Base-by-base conservation (phyloP, 2,797 vertebrate species). In the Cossypha niveicapilla region DNA sequence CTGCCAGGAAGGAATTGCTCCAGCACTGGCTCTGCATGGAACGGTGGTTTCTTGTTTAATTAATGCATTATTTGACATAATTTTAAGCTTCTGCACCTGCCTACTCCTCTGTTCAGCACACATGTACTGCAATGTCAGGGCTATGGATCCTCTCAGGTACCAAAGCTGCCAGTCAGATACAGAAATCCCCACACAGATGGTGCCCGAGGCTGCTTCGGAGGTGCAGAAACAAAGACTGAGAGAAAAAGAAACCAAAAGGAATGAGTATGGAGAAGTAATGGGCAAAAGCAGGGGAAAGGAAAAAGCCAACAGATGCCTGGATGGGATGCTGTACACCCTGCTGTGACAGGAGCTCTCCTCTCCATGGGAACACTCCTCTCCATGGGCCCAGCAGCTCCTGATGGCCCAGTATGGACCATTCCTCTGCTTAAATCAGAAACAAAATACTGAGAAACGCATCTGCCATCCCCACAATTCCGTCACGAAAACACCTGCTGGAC, bases 311-410 rank as follows among this genome's bases (percentile, higher is more conserved):
- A 37, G 23, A 18, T 7, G 41, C 30, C 8, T 3, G 8, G 67
- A n/a, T 32, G 42, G 1, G 8, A 54, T 7, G 47, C 27, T 62
- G 27, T 21, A 35, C 13, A 61, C 13, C 17, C 37, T 0, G 0
- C 27, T 39, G 63, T 30, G 58, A 53, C 1, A 3, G 56, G 32
- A 35, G 13, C 22, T 17, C 57, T 66, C 32, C 50, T 37, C 57
- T 44, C 42, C 32, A 25, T 14, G 22, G 37, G 28, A 27, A 27
- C 47, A 16, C 53, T 66, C 32, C 53, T 28, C 57, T 44, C 37
- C 28, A 19, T 14, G 18, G 42, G 25, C n/a, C 27, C 30, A 41
- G 53, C 35, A 57, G 42, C 53, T 54, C 42, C 76, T 18, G 7
- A 65, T 1, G 9, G 60, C 42, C 53, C 42, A 50, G 39, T 10